These are phyloP conservation scores for Ahaetulla prasina DNA, from an alignment of 2,113 vertebrate species.

Conservation along the genomic window DNA sequence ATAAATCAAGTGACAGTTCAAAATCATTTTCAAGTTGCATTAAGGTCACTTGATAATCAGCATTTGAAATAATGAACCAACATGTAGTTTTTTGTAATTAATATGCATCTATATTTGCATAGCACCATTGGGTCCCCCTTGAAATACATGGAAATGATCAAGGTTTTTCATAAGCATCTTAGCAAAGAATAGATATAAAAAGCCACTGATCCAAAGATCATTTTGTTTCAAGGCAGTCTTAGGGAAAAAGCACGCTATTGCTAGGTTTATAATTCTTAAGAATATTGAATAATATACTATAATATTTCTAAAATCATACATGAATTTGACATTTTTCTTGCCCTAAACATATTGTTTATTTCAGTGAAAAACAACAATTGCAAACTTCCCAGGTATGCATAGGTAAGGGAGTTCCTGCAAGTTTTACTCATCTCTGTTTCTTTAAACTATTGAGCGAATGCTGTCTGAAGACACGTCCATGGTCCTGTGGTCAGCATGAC, in stretches of 20 bases:
- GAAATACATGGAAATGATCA: background rate
- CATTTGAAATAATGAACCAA: background rate
- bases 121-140: background rate
- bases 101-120: background rate
- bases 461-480: no score
- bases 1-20: background rate
- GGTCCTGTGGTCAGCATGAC: no score
- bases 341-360: background rate
- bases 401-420: no score
- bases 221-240: conserved; percentile 33
- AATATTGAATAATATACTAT: conserved; percentile 11
- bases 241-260: conserved; percentile 27
- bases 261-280: conserved; percentile 16
- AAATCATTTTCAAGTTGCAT: background rate
- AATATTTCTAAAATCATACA: background rate
- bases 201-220: background rate
- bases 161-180: conserved; percentile 11
- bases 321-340: background rate
- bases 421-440: no score
- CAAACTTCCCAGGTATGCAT: conserved; percentile 34
- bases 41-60: background rate
- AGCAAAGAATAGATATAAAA: conserved; percentile 20
- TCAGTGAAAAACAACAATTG: conserved; percentile 25
- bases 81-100: background rate
- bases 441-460: no score